These are phyloP conservation scores for Hypomesus transpacificus DNA, from an alignment of 2,113 vertebrate species.

Conservation along the genomic window DNA sequence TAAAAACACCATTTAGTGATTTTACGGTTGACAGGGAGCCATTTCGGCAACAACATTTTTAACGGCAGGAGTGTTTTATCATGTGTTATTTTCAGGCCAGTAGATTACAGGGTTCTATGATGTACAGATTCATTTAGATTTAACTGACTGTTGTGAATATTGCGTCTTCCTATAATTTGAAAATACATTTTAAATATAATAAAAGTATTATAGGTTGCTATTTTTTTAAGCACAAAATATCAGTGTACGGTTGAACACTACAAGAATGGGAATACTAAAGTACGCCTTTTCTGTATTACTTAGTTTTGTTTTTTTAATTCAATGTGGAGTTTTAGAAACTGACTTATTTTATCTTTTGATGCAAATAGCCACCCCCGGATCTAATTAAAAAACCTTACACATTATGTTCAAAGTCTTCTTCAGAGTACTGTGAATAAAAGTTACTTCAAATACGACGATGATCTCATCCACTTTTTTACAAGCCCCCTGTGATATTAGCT, in stretches of 20 bases:
- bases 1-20: slow-evolving; percentile 13
- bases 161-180: slow-evolving; percentile 78
- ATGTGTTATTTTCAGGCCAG: slow-evolving; percentile 64
- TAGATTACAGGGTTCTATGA: slow-evolving; percentile 69
- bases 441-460: too few species aligned
- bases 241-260: slow-evolving; percentile 68
- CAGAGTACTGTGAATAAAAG: too few species aligned
- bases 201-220: slow-evolving; percentile 87
- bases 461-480: too few species aligned
- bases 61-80: slow-evolving; percentile 54
- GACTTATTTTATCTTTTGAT: slow-evolving; percentile 65
- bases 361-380: slow-evolving; percentile 68
- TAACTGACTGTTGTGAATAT: slow-evolving; percentile 83
- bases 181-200: slow-evolving; percentile 84
- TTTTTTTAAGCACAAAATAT: slow-evolving; percentile 77
- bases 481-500: too few species aligned
- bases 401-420: slow-evolving; percentile 32
- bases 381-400: slow-evolving; percentile 70
- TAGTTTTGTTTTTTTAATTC: slow-evolving; percentile 57
- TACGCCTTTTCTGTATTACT: slow-evolving; percentile 60
- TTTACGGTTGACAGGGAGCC: slow-evolving; percentile 64
- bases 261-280: slow-evolving; percentile 57
- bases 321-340: slow-evolving; percentile 67
- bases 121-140: slow-evolving; percentile 78
- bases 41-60: slow-evolving; percentile 58